phyloP scores from a whole-genome alignment of 2,797 vertebrate species.

The Acipenser ruthenus region DNA sequence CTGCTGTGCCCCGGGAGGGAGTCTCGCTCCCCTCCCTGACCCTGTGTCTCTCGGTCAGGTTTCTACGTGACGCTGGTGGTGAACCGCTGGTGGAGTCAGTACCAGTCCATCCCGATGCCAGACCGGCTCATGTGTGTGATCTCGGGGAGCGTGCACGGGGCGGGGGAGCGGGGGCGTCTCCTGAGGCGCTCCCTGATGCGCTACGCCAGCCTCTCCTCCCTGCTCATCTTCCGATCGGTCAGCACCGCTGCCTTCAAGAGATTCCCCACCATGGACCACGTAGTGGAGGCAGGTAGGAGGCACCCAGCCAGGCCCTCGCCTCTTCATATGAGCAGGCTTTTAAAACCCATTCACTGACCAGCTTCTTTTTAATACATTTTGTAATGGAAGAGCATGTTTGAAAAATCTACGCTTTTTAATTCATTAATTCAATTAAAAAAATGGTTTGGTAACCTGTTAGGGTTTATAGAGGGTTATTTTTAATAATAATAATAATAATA shows the following conservation, averaged over 20 bases:
- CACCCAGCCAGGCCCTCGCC: background rate
- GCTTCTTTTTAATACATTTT: no score
- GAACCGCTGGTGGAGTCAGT: constrained; percentile 86
- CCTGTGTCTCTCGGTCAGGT: constrained; percentile 44
- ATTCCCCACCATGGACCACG: constrained; percentile 80
- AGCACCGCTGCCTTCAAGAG: constrained; percentile 78
- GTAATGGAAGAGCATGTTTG: no score
- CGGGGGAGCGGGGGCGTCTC: constrained; percentile 64
- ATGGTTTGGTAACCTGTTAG: no score
- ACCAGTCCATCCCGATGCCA: constrained; percentile 72
- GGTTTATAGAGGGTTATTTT: no score
- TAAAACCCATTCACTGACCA: no score
- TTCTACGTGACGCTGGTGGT: constrained; percentile 85
- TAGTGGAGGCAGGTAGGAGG: constrained; percentile 74
- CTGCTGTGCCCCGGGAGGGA: no score
- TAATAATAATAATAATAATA: no score
- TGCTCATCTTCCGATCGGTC: constrained; percentile 77
- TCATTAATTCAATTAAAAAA: no score
- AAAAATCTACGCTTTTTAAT: no score
- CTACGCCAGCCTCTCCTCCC: constrained; percentile 67
- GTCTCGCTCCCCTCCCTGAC: background rate
- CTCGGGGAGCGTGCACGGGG: constrained; percentile 65
- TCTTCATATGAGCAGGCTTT: no score
- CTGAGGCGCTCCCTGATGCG: constrained; percentile 78
- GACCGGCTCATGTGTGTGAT: constrained; percentile 75